Evolutionary conservation across 1,140 invertebrate genomes (phyloP).

Genomic region (Lethrus apterus): DNA sequence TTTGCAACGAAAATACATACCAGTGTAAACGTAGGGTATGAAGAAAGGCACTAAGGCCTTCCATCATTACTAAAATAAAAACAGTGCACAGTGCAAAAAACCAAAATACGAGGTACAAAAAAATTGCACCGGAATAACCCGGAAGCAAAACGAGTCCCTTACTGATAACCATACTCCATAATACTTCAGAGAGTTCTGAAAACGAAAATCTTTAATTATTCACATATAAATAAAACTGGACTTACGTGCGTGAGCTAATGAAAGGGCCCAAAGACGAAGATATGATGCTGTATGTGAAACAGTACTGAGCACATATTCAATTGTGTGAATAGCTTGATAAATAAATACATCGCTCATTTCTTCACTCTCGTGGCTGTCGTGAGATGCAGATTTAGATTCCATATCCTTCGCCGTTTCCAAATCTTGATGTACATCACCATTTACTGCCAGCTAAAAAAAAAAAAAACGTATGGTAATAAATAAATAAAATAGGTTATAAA

Average conservation of each 20-base stretch:
- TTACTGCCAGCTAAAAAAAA: too few species aligned
- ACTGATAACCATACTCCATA: constrained; percentile 80
- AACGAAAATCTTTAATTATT: too few species aligned
- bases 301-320: constrained; percentile 93
- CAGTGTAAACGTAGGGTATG: constrained; percentile 80
- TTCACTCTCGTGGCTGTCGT: constrained; percentile 48
- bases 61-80: constrained; percentile 87
- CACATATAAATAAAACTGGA: too few species aligned
- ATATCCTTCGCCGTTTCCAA: constrained; percentile 43
- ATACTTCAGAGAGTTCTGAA: constrained; percentile 82
- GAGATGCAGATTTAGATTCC: constrained; percentile 1
- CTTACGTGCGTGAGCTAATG: constrained; percentile 88
- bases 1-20: constrained; percentile 43
- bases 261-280: constrained; percentile 90
- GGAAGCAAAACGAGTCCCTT: constrained; percentile 57
- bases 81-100: constrained; percentile 83
- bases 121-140: constrained; percentile 52
- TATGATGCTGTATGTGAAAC: constrained; percentile 96
- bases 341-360: constrained; percentile 84
- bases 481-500: constrained; percentile 7
- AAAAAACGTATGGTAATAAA: too few species aligned
- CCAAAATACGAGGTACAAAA: constrained; percentile 72
- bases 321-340: constrained; percentile 90
- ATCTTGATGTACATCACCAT: constrained; percentile 56
- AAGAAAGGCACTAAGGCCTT: constrained; percentile 78